Conservation (phyloP, 2,888 invertebrate species). For the Glyphotaelius pellucidus region DNA sequence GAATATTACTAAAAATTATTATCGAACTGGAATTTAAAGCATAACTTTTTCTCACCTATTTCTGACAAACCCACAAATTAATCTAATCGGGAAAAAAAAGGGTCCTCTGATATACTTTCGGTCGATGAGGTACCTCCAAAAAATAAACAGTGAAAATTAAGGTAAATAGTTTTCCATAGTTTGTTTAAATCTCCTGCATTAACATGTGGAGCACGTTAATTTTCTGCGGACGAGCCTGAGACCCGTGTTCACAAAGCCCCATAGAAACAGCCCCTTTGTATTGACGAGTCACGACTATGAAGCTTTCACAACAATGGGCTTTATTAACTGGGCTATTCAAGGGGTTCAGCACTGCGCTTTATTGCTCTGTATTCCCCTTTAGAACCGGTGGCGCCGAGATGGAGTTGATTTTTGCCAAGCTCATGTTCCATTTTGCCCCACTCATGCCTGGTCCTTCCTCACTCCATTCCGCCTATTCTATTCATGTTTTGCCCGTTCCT, state of each 20-base stretch:
- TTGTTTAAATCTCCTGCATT: not conserved
- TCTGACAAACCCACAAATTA: not conserved
- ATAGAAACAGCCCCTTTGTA: slow-evolving; percentile 7
- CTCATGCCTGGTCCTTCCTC: not conserved
- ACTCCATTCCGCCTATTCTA: not conserved
- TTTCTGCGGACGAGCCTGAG: not conserved
- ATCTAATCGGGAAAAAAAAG: not conserved
- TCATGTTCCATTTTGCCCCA: not conserved
- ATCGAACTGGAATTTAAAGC: too few species aligned
- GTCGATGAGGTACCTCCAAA: not conserved
- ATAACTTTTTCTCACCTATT: too few species aligned
- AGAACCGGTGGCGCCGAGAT: not conserved
- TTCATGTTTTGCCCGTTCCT: not conserved
- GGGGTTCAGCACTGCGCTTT: not conserved
- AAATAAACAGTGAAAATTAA: not conserved
- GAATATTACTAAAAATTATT: too few species aligned
- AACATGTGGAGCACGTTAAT: not conserved
- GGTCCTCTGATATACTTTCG: not conserved
- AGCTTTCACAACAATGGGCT: not conserved
- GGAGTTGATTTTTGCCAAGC: not conserved
- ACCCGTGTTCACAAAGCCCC: not conserved
- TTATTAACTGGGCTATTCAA: not conserved
- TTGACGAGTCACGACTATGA: slow-evolving; percentile 8
- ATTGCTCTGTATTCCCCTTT: not conserved
- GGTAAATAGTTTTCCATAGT: not conserved